Evolutionary conservation across 2,888 invertebrate genomes (phyloP).

Genomic region (Oscheius sp.): DNA sequence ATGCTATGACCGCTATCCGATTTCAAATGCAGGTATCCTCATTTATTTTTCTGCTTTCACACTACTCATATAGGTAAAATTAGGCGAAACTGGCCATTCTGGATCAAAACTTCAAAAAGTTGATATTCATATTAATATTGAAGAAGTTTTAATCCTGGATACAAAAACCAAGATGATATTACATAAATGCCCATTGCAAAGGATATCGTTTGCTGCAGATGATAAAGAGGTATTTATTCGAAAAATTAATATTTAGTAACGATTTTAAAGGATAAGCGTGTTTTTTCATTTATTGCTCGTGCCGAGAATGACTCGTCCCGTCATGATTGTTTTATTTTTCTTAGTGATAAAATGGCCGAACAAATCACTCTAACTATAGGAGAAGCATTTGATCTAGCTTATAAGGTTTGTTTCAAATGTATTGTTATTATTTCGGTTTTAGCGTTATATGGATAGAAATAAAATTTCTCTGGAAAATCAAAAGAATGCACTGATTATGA

Average conservation of each 20-base stretch:
- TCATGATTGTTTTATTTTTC: constrained; percentile 96
- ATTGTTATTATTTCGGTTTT: too few species aligned
- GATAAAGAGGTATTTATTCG: constrained; percentile 80
- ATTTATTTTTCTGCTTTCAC: not conserved
- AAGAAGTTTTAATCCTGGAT: constrained; percentile 92
- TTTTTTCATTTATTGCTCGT: constrained; percentile 94
- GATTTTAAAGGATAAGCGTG: constrained; percentile 83
- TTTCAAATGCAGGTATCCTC: constrained; percentile 62
- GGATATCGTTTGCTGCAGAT: constrained; percentile 98
- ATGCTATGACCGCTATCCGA: constrained; percentile 89
- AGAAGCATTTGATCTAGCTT: constrained; percentile 97
- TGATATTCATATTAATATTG: constrained; percentile 95
- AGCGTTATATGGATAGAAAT: constrained; percentile 82
- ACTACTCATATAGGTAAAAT: constrained; percentile 80
- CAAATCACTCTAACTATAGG: constrained; percentile 97
- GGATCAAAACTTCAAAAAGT: constrained; percentile 85
- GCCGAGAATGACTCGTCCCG: constrained; percentile 74
- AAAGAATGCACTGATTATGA: constrained; percentile 83
- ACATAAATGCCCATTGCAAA: constrained; percentile 93
- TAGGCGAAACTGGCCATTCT: constrained; percentile 83
- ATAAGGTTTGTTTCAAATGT: constrained; percentile 79
- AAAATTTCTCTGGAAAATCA: constrained; percentile 89
- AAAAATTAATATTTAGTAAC: not conserved
- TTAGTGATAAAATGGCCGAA: constrained; percentile 95
- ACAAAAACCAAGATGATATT: constrained; percentile 81